Evolutionary conservation across 1,140 invertebrate genomes (phyloP), one percentile per base, ranked within the genome.

Genomic region (Caenorhabditis brenneri): DNA sequence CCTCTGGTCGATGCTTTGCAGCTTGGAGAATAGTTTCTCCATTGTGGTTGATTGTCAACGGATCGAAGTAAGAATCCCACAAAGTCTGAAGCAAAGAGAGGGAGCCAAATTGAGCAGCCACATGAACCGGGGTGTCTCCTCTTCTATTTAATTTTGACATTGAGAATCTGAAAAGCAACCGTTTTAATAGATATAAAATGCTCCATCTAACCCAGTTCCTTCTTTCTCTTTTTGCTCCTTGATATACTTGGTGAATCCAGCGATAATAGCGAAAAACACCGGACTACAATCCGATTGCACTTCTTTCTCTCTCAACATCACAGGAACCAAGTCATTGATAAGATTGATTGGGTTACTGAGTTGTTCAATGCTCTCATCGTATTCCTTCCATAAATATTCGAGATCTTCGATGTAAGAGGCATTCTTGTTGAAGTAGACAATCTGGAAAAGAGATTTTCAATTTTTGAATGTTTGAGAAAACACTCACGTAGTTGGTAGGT

Each of bases 321-420:
- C 36, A 7, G 36, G 65, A 10, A 74, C 65, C n/a, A 74, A 24
- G 19, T 74, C 65, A 46, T 74, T 24, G n/a, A 74, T 22, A 0
- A 74, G 12, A 5, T 74, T 74, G 19, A 42, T 46, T 0, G 65
- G 65, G n/a, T 42, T 24, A 9, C 7, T 74, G 6, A 46, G 6
- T 42, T 74, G 36, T 19, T 5, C 4, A 42, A 74, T 22, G 6
- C 36, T n/a, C 6, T 39, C 36, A n/a, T 74, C 65, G 36, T 19
- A 74, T 46, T 74, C 65, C n/a, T 74, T 74, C 65, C 65, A 74
- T 16, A 74, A 46, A 74, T 74, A 74, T 74, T 74, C 65, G 3
- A 74, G n/a, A 46, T 74, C 36, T 10, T 74, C 36, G n/a, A 74
- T 74, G 15, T 42, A 74, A 9, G 65, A 46, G 1, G 22, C 19